These are phyloP conservation scores for Pachymerium ferrugineum DNA, from an alignment of 2,888 invertebrate genomes.

Conservation along the genomic window DNA sequence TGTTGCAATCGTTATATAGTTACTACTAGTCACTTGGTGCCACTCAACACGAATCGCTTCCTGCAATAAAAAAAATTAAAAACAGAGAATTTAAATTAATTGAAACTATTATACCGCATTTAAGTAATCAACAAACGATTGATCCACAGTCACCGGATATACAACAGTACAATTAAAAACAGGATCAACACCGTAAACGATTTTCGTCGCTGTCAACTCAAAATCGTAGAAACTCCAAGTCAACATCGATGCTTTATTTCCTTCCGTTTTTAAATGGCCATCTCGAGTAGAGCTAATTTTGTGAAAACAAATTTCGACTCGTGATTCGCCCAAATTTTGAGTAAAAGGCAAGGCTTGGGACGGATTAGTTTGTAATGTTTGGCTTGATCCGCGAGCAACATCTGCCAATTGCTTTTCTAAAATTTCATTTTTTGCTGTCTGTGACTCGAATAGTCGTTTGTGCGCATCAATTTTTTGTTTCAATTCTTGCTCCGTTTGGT, in stretches of 20 bases:
- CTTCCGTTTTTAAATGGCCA: not conserved
- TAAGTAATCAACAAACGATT: not conserved
- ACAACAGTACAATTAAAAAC: not conserved
- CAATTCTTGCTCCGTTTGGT: not conserved
- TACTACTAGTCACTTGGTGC: not conserved
- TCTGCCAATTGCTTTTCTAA: conserved; percentile 22
- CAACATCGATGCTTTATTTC: not conserved
- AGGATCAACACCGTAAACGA: not conserved
- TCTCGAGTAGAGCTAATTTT: not conserved
- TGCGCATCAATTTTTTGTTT: not conserved
- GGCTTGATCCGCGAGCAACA: not conserved
- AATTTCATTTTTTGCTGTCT: not conserved
- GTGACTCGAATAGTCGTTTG: not conserved
- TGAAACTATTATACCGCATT: not conserved
- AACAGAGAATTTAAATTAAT: not conserved
- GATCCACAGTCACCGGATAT: not conserved
- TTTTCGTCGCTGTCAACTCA: not conserved
- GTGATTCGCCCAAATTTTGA: not conserved
- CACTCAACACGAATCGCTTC: not conserved
- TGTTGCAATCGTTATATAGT: not conserved
- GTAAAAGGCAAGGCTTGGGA: not conserved
- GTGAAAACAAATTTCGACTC: not conserved
- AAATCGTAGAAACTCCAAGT: conserved; percentile 24
- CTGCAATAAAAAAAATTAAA: not conserved
- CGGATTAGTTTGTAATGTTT: not conserved